Percentiles rank a stretch among this genome's conserved stretches.
Evolutionary conservation across 2,797 vertebrate genomes (phyloP).

Genomic region (Lithobates pipiens): DNA sequence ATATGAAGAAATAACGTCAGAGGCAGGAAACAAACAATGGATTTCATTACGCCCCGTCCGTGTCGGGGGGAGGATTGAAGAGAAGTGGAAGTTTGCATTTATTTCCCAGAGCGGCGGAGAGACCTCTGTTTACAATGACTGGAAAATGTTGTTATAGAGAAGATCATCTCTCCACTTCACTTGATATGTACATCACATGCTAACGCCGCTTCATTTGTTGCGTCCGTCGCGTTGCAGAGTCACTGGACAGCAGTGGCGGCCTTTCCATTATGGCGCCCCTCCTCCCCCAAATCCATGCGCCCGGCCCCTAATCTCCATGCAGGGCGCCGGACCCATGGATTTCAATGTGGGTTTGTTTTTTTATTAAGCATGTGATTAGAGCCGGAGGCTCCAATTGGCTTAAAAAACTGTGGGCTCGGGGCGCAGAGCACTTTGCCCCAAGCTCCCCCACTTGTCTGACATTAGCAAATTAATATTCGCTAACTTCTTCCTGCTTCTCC

Average conservation of each 20-base stretch:
- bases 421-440: too few species aligned
- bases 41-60: neutral
- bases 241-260: neutral
- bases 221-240: neutral
- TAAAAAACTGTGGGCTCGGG: too few species aligned
- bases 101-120: neutral
- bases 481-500: too few species aligned
- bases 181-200: neutral
- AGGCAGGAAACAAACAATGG: neutral
- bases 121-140: neutral
- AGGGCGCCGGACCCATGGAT: too few species aligned
- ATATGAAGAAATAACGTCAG: slow-evolving; percentile 56
- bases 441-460: too few species aligned
- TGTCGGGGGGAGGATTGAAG: neutral
- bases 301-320: too few species aligned
- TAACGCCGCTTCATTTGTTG: neutral
- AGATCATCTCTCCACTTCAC: neutral
- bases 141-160: neutral
- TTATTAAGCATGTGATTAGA: too few species aligned
- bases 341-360: too few species aligned
- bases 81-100: neutral
- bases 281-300: too few species aligned
- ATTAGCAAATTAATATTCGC: too few species aligned
- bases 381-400: too few species aligned
- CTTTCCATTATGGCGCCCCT: too few species aligned